phyloP scores from a whole-genome alignment of 2,888 invertebrate species.

The Phyllotreta cruciferae region DNA sequence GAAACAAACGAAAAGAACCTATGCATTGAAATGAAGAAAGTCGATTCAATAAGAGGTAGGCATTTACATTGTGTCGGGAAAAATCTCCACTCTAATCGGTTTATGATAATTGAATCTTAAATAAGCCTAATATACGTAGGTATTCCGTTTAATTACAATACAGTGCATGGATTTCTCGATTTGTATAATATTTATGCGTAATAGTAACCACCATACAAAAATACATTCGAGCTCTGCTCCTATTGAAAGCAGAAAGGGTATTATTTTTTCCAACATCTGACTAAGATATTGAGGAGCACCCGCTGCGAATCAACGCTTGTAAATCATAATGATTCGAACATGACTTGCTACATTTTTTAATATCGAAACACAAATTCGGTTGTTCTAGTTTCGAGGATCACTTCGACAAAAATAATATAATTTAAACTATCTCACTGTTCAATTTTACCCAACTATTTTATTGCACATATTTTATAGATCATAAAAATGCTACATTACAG shows the following conservation, averaged over 20 bases:
- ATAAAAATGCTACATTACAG: too few relatives aligned
- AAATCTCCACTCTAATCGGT: slow-evolving; percentile 34
- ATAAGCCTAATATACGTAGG: slow-evolving; percentile 3
- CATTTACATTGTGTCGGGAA: slow-evolving; percentile 39
- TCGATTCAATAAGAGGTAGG: slow-evolving; percentile 26
- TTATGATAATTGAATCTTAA: slow-evolving; percentile 41
- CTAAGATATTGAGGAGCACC: slow-evolving; percentile 11
- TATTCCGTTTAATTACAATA: too few relatives aligned
- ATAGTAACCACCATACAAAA: neutral
- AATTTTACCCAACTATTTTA: too few relatives aligned
- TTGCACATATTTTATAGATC: too few relatives aligned
- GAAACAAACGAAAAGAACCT: slow-evolving; percentile 37
- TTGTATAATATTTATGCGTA: neutral
- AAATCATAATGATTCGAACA: slow-evolving; percentile 11
- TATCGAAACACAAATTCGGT: neutral
- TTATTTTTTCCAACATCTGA: slow-evolving; percentile 11
- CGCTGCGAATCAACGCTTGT: slow-evolving; percentile 10
- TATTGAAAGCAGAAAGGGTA: slow-evolving; percentile 15
- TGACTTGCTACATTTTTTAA: slow-evolving; percentile 11
- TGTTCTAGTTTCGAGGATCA: slow-evolving; percentile 5
- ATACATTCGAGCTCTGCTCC: too few relatives aligned
- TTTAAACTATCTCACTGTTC: too few relatives aligned
- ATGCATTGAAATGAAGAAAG: slow-evolving; percentile 42
- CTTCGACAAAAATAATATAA: too few relatives aligned
- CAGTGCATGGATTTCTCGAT: too few relatives aligned